These are phyloP conservation scores for Andrena hattorfiana DNA, from an alignment of 2,888 invertebrate genomes.

Conservation along the genomic window DNA sequence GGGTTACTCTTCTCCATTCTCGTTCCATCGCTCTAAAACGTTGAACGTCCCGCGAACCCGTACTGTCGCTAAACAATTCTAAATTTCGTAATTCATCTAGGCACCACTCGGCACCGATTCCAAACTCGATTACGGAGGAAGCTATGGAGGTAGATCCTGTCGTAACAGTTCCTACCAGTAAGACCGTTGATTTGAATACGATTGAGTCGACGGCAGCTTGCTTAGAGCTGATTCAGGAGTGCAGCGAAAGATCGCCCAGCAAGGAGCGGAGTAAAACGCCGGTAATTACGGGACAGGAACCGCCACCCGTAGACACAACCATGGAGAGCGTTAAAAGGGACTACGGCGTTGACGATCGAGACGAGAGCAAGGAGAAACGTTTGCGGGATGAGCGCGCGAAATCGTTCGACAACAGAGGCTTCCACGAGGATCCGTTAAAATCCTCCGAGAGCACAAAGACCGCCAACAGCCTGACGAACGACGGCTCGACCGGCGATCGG, in stretches of 20 bases:
- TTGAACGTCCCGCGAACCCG: background rate
- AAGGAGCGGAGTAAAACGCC: conserved; percentile 83
- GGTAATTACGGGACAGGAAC: conserved; percentile 61
- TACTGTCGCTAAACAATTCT: background rate
- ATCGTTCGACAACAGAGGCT: background rate
- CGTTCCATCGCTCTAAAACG: too few relatives aligned
- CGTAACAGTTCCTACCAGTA: conserved; percentile 66
- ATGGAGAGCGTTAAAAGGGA: conserved; percentile 1
- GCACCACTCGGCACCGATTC: conserved; percentile 80
- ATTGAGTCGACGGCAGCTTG: conserved; percentile 83
- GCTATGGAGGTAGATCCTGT: conserved; percentile 79
- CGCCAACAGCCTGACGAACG: conserved; percentile 1
- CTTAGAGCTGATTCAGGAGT: conserved; percentile 85
- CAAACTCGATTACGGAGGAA: conserved; percentile 79
- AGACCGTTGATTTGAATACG: conserved; percentile 72
- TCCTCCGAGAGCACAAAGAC: background rate
- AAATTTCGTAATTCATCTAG: conserved; percentile 55
- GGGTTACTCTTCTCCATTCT: background rate
- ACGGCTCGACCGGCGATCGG: background rate
- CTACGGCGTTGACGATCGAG: background rate
- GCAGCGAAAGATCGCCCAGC: conserved; percentile 82
- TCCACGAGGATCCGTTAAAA: background rate
- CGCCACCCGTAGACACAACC: conserved; percentile 20
- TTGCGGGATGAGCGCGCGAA: background rate
- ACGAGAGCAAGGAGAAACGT: background rate